Evolutionary conservation across 2,113 vertebrate genomes (phyloP).

Genomic region (Heptranchias perlo): DNA sequence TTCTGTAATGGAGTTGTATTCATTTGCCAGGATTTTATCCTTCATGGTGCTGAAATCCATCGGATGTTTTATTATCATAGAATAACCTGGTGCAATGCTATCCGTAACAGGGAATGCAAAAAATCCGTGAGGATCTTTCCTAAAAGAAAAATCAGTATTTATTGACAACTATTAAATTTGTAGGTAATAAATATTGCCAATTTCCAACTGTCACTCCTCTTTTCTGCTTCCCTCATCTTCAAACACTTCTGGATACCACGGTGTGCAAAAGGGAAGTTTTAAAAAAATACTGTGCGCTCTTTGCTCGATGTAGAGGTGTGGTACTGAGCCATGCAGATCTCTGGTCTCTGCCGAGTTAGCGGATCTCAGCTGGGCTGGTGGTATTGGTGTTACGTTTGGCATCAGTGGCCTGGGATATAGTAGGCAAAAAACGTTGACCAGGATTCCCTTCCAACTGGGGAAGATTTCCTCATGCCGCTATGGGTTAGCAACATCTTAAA

Average conservation of each 20-base stretch:
- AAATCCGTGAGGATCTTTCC: constrained; percentile 95
- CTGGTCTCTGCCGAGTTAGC: not conserved
- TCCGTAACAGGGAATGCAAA: constrained; percentile 96
- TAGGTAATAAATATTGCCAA: constrained; percentile 36
- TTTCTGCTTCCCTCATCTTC: not conserved
- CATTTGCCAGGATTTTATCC: constrained; percentile 85
- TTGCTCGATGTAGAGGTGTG: not conserved
- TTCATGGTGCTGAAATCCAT: constrained; percentile 99
- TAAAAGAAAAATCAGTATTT: constrained; percentile 51
- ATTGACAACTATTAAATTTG: not conserved
- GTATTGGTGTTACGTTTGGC: not conserved
- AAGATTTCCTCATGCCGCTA: not conserved
- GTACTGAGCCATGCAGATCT: not conserved
- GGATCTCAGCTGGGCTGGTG: not conserved
- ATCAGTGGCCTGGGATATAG: not conserved
- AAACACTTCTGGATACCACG: not conserved
- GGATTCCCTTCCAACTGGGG: not conserved
- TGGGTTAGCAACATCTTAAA: not conserved
- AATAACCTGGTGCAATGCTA: constrained; percentile 94
- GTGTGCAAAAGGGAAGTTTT: not conserved
- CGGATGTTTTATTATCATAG: constrained; percentile 95
- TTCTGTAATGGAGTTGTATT: constrained; percentile 94
- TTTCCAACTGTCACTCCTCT: not conserved
- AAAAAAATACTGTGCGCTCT: not conserved
- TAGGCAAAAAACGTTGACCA: not conserved